phyloP scores from a whole-genome alignment of 2,888 invertebrate species.

The Cloeon dipterum region DNA sequence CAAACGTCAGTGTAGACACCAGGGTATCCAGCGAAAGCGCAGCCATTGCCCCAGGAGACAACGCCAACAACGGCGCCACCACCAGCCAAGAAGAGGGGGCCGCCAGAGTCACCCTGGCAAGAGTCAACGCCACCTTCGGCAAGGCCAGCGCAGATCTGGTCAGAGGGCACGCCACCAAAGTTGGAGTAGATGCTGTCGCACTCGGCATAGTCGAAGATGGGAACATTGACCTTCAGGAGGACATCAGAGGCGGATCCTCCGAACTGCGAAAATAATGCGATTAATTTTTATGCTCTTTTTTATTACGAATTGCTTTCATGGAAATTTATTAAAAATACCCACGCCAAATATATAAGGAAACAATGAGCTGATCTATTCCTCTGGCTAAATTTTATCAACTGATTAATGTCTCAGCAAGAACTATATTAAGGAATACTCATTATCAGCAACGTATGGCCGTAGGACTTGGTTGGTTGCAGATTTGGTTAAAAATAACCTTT shows the following conservation, averaged over 20 bases:
- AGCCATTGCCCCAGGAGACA: constrained; percentile 24
- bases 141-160: constrained; percentile 61
- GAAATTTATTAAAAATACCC: background rate
- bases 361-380: no score
- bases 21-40: constrained; percentile 23
- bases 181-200: constrained; percentile 25
- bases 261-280: background rate
- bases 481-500: no score
- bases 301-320: background rate
- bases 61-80: constrained; percentile 25
- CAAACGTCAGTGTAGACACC: constrained; percentile 25
- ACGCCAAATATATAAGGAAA: no score
- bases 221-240: constrained; percentile 27
- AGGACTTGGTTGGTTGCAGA: no score
- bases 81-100: constrained; percentile 17
- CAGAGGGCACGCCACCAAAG: constrained; percentile 39
- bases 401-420: no score
- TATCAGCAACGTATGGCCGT: no score
- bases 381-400: no score
- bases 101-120: constrained; percentile 27
- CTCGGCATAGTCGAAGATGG: constrained; percentile 23
- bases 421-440: no score
- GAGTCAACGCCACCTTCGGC: constrained; percentile 41
- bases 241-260: constrained; percentile 7
- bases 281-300: background rate